Base-by-base conservation (phyloP, 2,888 invertebrate genomes). In the Chalcis sispes region DNA sequence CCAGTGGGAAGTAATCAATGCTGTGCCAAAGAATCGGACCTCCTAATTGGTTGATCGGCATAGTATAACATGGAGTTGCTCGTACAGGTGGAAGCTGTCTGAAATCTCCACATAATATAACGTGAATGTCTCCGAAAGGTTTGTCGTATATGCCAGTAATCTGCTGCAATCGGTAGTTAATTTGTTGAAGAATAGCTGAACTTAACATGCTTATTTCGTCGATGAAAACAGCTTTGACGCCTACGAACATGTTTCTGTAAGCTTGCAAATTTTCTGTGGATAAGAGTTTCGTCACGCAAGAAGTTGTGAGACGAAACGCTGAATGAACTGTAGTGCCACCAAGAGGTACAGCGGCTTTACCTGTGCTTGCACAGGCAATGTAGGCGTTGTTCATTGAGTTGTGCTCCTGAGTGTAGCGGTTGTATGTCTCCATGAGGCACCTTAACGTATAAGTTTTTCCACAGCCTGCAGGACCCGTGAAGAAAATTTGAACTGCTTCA, bases 121-220 rank as follows among this genome's bases (percentile, higher is more conserved):
- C 52, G 71, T 86, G 81, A 25, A 85, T 25, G 32, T 85, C 84
- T 32, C 85, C 86, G 77, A 87, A 88, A 80, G 81, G 18, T 72
- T 84, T 83, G 2, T 86, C 82, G 36, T 50, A 54, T 10, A 86
- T 80, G 77, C 80, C 71, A 67, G 85, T 80, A 23, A 87, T 86
- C 81, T 87, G 84, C 72, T 85, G 84, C 54, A 87, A 70, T 20
- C 86, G 42, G 18, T 74, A 25, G 81, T 86, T 82, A 50, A 87
- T 83, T 69, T 84, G 71, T 15, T 27, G 36, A 23, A 86, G 75
- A 32, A 85, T 48, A 74, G 85, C 84, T 23, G 84, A 84, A 15
- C 82, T 72, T 48, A 88, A 80, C 85, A 87, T 87, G 72, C 85
- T 87, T 1, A 86, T 72, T 83, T 86, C 86, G 79, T 86, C 86